phyloP scores from a whole-genome alignment of 1,140 invertebrate genomes.

The Papilio aristodemus region DNA sequence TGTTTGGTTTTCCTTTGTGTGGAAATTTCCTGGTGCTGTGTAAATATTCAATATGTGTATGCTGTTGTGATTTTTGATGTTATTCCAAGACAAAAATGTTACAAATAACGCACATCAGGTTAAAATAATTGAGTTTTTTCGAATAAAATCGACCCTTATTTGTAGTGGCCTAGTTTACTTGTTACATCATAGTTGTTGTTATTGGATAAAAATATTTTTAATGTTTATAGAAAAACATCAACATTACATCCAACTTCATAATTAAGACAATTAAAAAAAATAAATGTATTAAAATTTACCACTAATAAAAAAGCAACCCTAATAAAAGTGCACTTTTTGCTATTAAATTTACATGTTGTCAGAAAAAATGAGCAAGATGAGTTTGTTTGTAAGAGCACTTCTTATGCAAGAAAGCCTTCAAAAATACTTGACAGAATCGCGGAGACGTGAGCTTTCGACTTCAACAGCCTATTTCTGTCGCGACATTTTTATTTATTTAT shows the following conservation, averaged over 20 bases:
- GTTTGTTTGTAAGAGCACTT: neutral
- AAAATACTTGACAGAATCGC: neutral
- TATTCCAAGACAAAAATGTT: neutral
- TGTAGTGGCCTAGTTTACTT: no score
- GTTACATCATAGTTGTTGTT: no score
- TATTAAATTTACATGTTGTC: neutral
- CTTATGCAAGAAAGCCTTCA: neutral
- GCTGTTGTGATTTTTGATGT: neutral
- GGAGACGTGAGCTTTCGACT: neutral
- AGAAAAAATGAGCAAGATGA: neutral
- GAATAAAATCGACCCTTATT: no score
- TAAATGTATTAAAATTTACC: no score
- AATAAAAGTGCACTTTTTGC: no score
- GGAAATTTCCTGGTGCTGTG: neutral
- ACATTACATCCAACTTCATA: no score
- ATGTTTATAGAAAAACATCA: no score
- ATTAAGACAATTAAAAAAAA: no score
- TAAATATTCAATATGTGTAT: conserved; percentile 2
- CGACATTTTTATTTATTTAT: conserved; percentile 1
- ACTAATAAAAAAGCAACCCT: no score
- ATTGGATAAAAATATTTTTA: no score
- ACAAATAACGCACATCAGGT: neutral
- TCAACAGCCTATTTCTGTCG: neutral
- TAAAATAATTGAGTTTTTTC: neutral
- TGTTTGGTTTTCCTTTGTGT: neutral